Base-by-base conservation (phyloP, 2,888 invertebrate species). In the Stictocephala bisonia region DNA sequence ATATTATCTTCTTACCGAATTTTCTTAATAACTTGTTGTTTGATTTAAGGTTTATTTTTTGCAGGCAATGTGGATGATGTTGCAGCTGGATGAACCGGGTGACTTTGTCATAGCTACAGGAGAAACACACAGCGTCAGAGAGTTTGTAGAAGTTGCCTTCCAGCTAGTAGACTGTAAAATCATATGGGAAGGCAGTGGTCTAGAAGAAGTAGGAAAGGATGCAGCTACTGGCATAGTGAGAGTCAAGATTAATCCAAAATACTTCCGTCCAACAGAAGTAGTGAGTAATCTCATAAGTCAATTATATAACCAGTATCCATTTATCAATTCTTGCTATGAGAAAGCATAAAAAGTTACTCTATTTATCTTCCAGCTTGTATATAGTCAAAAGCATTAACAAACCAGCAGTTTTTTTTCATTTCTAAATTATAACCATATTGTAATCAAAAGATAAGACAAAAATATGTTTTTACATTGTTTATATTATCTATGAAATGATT, bases 11-110 rank as follows among this genome's bases (percentile, higher is more conserved):
- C n/a, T n/a, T n/a, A n/a, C n/a, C n/a, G n/a, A n/a, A n/a, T n/a
- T n/a, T n/a, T n/a, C n/a, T n/a, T n/a, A n/a, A n/a, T n/a, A n/a
- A n/a, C n/a, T n/a, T n/a, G n/a, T n/a, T n/a, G n/a, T n/a, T n/a
- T n/a, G n/a, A n/a, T n/a, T n/a, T n/a, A n/a, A n/a, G n/a, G n/a
- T n/a, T n/a, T n/a, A n/a, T n/a, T n/a, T n/a, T n/a, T 75, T 77
- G 0, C 82, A 95, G 93, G 99, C 98, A 0, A 99, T 99, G 99
- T 99, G 99, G 98, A 85, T 97, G 83, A 99, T 99, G 96, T 87
- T 99, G 15, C 99, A 99, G 83, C 93, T 93, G 82, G 91, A 95
- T 0, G 84, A 86, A 35, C 94, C 99, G 0, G 94, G 97, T 67
- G 99, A 99, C 86, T 99, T 93, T 86, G 99, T 99, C 3, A 96